Evolutionary conservation across 2,888 invertebrate genomes (phyloP).

Genomic region (Nysson spinosus): DNA sequence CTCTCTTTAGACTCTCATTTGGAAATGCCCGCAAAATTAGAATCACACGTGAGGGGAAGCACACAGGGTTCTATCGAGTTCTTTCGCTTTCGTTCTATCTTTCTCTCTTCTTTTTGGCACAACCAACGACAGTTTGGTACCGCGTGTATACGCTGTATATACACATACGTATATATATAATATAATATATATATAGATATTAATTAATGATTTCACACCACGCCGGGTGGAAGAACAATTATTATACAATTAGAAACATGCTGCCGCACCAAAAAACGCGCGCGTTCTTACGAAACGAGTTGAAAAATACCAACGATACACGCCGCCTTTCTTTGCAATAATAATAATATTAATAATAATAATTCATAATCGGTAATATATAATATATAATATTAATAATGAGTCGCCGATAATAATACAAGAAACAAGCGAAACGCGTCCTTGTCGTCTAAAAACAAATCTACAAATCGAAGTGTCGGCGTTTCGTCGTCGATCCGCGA

Average conservation of each 20-base stretch:
- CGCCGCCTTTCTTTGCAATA: slow-evolving; percentile 20
- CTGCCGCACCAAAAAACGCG: slow-evolving; percentile 36
- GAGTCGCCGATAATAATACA: slow-evolving; percentile 37
- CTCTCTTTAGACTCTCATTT: slow-evolving; percentile 10
- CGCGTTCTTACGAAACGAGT: slow-evolving; percentile 36
- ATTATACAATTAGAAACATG: slow-evolving; percentile 41
- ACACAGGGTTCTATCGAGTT: slow-evolving; percentile 33
- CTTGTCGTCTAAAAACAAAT: slow-evolving; percentile 19
- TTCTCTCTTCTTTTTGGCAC: slow-evolving; percentile 58
- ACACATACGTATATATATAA: slow-evolving; percentile 32
- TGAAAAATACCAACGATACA: slow-evolving; percentile 44
- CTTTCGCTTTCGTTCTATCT: slow-evolving; percentile 25
- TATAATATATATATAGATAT: slow-evolving; percentile 24
- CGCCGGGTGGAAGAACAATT: slow-evolving; percentile 32
- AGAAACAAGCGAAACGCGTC: slow-evolving; percentile 37
- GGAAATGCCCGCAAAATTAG: slow-evolving; percentile 62
- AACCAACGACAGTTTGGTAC: slow-evolving; percentile 68
- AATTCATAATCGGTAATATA: slow-evolving; percentile 24
- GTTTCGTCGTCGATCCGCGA: slow-evolving; percentile 22
- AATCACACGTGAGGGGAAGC: slow-evolving; percentile 56
- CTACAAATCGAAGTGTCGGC: slow-evolving; percentile 27
- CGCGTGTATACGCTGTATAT: slow-evolving; percentile 55
- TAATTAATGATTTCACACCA: slow-evolving; percentile 45
- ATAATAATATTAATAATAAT: slow-evolving; percentile 33
- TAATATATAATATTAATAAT: slow-evolving; percentile 38